A percentile compares a stretch with the other conserved stretches of the same genome.
phyloP scores from a whole-genome alignment of 2,888 invertebrate genomes.

The Nowickia ferox region DNA sequence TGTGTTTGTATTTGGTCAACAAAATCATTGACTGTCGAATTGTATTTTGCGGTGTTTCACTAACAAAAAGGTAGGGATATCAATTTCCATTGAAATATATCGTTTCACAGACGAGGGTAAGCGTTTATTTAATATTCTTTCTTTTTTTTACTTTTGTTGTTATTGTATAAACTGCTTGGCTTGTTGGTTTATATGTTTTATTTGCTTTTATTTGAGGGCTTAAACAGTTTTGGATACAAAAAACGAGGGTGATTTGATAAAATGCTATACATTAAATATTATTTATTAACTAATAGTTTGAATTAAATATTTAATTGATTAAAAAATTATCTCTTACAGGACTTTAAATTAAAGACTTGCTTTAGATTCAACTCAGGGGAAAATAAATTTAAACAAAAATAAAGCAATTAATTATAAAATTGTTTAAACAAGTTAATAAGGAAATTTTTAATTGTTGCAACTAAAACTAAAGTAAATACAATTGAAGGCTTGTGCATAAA shows the following conservation, averaged over 20 bases:
- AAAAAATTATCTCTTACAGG: too few species aligned
- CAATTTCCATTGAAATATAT: conserved; percentile 64
- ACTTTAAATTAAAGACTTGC: not conserved
- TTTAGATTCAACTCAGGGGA: not conserved
- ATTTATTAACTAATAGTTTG: too few species aligned
- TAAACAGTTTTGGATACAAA: not conserved
- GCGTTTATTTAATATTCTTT: conserved; percentile 20
- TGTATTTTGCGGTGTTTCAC: conserved; percentile 59
- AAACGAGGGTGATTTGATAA: not conserved
- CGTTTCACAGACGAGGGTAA: conserved; percentile 49
- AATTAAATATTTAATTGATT: too few species aligned
- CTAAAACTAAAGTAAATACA: too few species aligned
- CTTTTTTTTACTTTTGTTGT: not conserved
- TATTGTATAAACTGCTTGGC: conserved; percentile 22
- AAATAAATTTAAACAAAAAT: too few species aligned
- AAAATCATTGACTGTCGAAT: conserved; percentile 53
- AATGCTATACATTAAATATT: not conserved
- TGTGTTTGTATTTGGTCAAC: not conserved
- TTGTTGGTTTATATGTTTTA: not conserved
- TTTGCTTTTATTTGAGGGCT: not conserved
- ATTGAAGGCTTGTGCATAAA: too few species aligned
- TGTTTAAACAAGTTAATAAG: too few species aligned
- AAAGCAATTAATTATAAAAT: too few species aligned
- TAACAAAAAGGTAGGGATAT: conserved; percentile 60
- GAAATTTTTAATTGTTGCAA: too few species aligned